Evolutionary conservation across 2,797 vertebrate species (phyloP), one percentile per base, ranked within the genome.

Genomic region (Ataeniobius toweri): DNA sequence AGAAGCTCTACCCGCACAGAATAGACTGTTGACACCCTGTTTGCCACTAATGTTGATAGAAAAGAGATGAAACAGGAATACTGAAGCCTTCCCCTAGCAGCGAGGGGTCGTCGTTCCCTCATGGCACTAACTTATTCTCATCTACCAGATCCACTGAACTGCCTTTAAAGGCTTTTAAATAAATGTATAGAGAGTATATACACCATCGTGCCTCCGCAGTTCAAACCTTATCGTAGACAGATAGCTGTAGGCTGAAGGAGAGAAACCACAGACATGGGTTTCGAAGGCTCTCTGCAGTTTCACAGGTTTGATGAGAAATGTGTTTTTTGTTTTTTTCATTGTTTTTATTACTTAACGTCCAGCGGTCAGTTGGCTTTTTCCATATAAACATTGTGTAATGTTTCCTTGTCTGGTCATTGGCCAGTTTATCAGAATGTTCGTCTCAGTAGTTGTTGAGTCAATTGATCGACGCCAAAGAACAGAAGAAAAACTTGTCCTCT

Each of bases 111-210:
- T n/a, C 74, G 39, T 78, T 80, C 71, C 39, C 81, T 76, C 61
- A 65, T 24, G 55, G 73, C 69, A 48, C 78, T 22, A 39, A 55
- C 84, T 86, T 53, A 72, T 83, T 75, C 73, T 71, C 76, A 13
- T 68, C 68, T 14, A 74, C 71, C 74, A 67, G 77, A 86, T 76
- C 80, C 83, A 56, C 73, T 39, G 74, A 73, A 80, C 75, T 80
- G 85, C 88, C 89, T 72, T 88, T 75, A 80, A 85, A 90, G 84
- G 88, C 86, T 90, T 89, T 95, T 94, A 95, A 95, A 94, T 94
- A 94, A 90, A 94, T 53, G 88, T 89, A 89, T 89, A 81, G 90
- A 94, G 91, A 48, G 24, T 95, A 95, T 96, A 84, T 96, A 95
- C 94, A 92, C 91, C 83, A 46, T 39, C 79, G 74, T 71, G 70